Evolutionary conservation across 2,797 vertebrate genomes (phyloP).

Genomic region (Xiphophorus birchmanni): DNA sequence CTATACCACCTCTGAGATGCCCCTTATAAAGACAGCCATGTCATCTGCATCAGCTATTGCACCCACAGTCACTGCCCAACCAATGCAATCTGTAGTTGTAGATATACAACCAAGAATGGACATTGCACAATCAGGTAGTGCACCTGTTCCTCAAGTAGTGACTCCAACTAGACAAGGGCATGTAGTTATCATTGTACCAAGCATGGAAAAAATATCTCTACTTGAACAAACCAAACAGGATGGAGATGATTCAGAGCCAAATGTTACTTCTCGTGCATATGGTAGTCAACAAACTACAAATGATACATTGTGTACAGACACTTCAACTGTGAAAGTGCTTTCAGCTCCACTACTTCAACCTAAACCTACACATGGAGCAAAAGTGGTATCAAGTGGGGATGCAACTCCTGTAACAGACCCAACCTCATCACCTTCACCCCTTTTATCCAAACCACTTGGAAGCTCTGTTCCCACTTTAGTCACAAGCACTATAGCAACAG

Average conservation of each 20-base stretch:
- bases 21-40: constrained; percentile 46
- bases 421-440: constrained; percentile 60
- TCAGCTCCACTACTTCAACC: constrained; percentile 74
- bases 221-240: constrained; percentile 61
- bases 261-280: constrained; percentile 66
- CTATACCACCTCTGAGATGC: constrained; percentile 48
- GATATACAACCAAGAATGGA: constrained; percentile 77
- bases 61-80: constrained; percentile 45
- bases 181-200: constrained; percentile 81
- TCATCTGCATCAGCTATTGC: constrained; percentile 42
- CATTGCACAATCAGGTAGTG: constrained; percentile 49
- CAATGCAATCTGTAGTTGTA: constrained; percentile 74
- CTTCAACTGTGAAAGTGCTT: constrained; percentile 53
- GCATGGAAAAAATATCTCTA: constrained; percentile 67
- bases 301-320: constrained; percentile 49
- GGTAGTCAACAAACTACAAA: constrained; percentile 38
- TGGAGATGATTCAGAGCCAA: constrained; percentile 49
- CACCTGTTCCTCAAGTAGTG: constrained; percentile 64
- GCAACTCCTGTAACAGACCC: constrained; percentile 64
- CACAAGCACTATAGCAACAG: constrained; percentile 48
- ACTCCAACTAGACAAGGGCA: constrained; percentile 76
- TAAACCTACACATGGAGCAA: constrained; percentile 76
- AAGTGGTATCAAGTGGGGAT: constrained; percentile 76
- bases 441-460: constrained; percentile 57
- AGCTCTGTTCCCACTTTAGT: constrained; percentile 63